phyloP scores from a whole-genome alignment of 2,888 invertebrate genomes.

The Seladonia tumulorum region DNA sequence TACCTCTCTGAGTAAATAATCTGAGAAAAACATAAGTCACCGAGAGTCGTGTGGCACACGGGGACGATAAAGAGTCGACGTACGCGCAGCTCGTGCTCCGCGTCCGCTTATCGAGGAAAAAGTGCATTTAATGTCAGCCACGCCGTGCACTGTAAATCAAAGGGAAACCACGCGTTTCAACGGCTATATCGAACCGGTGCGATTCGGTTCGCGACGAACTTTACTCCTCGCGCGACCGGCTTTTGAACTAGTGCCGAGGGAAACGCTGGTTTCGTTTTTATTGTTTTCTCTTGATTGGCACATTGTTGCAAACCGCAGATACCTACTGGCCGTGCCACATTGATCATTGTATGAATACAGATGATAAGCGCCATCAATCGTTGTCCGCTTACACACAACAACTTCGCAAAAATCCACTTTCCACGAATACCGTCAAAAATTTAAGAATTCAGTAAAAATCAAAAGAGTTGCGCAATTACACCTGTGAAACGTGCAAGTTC shows the following conservation, averaged over 20 bases:
- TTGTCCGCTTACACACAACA: neutral
- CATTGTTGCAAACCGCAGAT: neutral
- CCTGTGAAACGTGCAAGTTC: neutral
- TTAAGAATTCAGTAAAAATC: too few relatives aligned
- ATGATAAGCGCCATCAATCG: neutral
- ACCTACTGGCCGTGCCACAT: neutral
- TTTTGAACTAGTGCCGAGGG: conserved; percentile 20
- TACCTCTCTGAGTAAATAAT: neutral
- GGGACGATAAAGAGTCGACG: conserved; percentile 65
- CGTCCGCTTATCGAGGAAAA: conserved; percentile 54
- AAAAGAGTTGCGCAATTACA: neutral
- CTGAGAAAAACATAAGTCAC: conserved; percentile 46
- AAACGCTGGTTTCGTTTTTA: neutral
- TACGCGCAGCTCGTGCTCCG: conserved; percentile 69
- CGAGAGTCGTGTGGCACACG: conserved; percentile 69
- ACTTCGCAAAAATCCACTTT: neutral
- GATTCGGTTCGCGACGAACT: conserved; percentile 68
- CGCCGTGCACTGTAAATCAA: conserved; percentile 56
- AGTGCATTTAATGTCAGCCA: conserved; percentile 58
- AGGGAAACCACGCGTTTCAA: conserved; percentile 39
- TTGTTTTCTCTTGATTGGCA: neutral
- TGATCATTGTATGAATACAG: neutral
- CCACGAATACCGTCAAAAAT: too few relatives aligned
- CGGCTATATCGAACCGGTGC: conserved; percentile 48
- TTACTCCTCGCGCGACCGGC: conserved; percentile 60